Conservation (phyloP, 2,113 vertebrate species). For the Elephas maximus region DNA sequence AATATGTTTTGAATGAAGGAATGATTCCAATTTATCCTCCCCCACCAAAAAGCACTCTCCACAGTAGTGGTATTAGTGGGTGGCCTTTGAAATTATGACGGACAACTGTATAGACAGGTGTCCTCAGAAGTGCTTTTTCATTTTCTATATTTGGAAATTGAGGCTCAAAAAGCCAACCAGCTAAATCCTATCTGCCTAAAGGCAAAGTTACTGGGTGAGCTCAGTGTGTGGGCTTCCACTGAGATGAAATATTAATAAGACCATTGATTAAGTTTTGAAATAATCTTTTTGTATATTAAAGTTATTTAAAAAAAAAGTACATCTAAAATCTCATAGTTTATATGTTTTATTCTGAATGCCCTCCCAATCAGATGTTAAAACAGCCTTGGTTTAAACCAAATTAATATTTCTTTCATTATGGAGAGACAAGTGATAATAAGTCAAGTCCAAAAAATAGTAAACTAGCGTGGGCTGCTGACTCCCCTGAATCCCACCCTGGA, state of each 20-base stretch:
- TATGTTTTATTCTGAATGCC: slow-evolving; percentile 33
- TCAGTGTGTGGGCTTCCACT: neutral
- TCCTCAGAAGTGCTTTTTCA: neutral
- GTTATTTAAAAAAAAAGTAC: neutral
- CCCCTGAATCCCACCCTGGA: neutral
- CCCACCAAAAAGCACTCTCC: neutral
- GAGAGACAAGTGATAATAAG: neutral
- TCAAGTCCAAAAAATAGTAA: slow-evolving; percentile 17
- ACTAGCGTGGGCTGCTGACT: neutral
- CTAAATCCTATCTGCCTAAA: slow-evolving; percentile 18
- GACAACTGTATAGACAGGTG: neutral
- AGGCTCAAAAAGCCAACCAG: neutral
- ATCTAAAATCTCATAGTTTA: neutral
- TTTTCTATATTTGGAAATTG: slow-evolving; percentile 52
- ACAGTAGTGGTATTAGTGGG: neutral
- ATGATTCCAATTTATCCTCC: neutral
- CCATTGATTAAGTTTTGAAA: slow-evolving; percentile 47
- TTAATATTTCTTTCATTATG: slow-evolving; percentile 50
- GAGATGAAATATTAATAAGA: slow-evolving; percentile 65
- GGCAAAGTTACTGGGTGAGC: neutral
- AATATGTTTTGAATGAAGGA: neutral
- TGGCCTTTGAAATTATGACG: neutral
- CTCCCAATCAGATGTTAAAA: neutral
- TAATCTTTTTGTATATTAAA: slow-evolving; percentile 33
- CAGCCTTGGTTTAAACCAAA: slow-evolving; percentile 46